Conservation (phyloP, 2,113 vertebrate species). For the Conger conger region DNA sequence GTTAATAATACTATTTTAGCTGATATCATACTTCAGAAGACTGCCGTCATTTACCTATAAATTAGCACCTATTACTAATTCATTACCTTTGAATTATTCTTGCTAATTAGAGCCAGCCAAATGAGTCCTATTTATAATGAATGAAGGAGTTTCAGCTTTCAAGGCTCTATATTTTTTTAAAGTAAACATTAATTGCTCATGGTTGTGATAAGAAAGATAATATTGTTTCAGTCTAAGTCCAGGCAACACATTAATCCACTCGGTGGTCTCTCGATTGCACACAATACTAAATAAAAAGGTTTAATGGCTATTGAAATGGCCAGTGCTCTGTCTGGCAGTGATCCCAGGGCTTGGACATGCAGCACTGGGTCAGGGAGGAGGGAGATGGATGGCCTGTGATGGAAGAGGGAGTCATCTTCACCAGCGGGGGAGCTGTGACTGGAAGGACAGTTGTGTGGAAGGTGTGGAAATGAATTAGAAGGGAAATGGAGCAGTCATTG, state of each 20-base stretch:
- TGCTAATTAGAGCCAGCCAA: conserved; percentile 29
- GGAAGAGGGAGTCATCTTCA: neutral
- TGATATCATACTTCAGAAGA: conserved; percentile 19
- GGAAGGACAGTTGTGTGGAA: neutral
- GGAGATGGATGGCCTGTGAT: neutral
- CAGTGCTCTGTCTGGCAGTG: neutral
- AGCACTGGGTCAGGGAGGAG: neutral
- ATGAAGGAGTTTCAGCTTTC: conserved; percentile 20
- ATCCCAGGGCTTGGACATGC: neutral
- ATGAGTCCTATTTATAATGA: conserved; percentile 30
- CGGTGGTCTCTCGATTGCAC: neutral
- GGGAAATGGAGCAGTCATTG: neutral
- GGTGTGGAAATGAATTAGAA: neutral
- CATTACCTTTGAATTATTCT: conserved; percentile 35
- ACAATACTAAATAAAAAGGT: neutral
- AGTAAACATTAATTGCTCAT: conserved; percentile 14
- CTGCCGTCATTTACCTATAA: conserved; percentile 30
- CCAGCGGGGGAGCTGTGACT: neutral
- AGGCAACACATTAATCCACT: neutral
- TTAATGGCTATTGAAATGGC: neutral
- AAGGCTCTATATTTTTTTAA: conserved; percentile 4
- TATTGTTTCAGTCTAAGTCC: neutral
- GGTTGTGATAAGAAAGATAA: neutral
- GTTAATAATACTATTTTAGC: neutral
- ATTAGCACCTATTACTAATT: conserved; percentile 35